phyloP scores from a whole-genome alignment of 2,797 vertebrate genomes.

The Bovichtus diacanthus region DNA sequence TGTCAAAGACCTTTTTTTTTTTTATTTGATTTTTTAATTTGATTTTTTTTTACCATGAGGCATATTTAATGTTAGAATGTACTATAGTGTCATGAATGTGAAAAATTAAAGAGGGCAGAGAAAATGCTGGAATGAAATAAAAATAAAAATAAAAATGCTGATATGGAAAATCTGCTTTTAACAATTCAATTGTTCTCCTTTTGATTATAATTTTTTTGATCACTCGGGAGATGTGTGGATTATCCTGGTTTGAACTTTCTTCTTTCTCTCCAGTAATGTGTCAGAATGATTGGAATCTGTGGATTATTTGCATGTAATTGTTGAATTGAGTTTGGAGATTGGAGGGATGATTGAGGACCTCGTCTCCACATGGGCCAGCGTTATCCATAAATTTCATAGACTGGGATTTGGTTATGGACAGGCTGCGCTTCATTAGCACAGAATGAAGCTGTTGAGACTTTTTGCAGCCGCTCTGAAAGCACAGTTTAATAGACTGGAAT shows the following conservation, averaged over 20 bases:
- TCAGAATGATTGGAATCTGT: constrained; percentile 44
- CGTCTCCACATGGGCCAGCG: constrained; percentile 29
- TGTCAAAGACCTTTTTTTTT: constrained; percentile 1
- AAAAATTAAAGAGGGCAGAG: neutral
- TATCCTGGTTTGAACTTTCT: constrained; percentile 42
- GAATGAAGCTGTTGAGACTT: constrained; percentile 68
- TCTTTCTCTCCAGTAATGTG: constrained; percentile 8
- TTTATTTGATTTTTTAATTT: too few relatives aligned
- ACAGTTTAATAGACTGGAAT: constrained; percentile 73
- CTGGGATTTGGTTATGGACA: constrained; percentile 71
- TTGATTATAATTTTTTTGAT: constrained; percentile 18
- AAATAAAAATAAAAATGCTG: neutral
- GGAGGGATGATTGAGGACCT: constrained; percentile 44
- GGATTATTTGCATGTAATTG: constrained; percentile 70
- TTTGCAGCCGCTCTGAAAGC: constrained; percentile 71
- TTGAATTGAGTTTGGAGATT: constrained; percentile 54
- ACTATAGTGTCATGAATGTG: neutral
- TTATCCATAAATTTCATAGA: constrained; percentile 61
- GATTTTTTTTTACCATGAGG: too few relatives aligned
- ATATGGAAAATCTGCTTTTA: constrained; percentile 1
- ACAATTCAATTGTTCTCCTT: constrained; percentile 12
- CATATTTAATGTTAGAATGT: neutral
- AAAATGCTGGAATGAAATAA: neutral
- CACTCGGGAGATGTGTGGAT: constrained; percentile 14
- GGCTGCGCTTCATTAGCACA: constrained; percentile 73